Percentiles rank a stretch among this genome's conserved stretches.
These are phyloP conservation scores for Camptogramma bilineatum DNA, from an alignment of 2,888 invertebrate species.

Conservation along the genomic window DNA sequence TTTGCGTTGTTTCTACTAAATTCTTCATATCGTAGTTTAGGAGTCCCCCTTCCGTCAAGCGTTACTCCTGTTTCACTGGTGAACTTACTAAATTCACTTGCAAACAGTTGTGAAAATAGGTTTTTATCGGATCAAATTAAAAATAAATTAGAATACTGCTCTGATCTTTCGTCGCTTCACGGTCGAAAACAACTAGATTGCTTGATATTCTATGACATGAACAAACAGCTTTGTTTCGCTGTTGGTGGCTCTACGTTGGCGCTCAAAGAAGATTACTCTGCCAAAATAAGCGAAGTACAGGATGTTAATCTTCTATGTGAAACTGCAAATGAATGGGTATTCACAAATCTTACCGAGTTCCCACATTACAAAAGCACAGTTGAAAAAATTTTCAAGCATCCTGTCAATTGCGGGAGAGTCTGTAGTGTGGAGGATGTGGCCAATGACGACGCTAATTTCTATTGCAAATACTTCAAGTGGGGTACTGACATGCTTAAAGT, in stretches of 20 bases:
- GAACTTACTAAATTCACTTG: constrained; percentile 51
- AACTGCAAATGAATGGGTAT: constrained; percentile 61
- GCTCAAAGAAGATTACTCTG: constrained; percentile 52
- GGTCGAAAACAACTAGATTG: constrained; percentile 63
- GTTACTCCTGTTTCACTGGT: constrained; percentile 42
- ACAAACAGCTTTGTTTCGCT: constrained; percentile 64
- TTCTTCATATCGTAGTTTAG: constrained; percentile 63
- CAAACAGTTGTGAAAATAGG: constrained; percentile 59
- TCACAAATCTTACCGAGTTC: constrained; percentile 53
- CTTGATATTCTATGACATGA: constrained; percentile 75
- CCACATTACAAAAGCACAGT: constrained; percentile 52
- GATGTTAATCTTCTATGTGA: constrained; percentile 60
- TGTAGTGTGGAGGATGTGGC: constrained; percentile 60
- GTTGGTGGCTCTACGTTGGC: constrained; percentile 49
- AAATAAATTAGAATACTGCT: constrained; percentile 57
- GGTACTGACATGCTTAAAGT: constrained; percentile 58
- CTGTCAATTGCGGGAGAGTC: constrained; percentile 59
- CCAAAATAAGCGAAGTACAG: constrained; percentile 54
- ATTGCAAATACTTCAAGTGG: constrained; percentile 76
- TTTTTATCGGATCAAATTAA: constrained; percentile 61
- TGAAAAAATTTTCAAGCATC: constrained; percentile 53
- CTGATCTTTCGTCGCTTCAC: constrained; percentile 50
- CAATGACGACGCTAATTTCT: constrained; percentile 63
- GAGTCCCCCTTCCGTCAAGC: constrained; percentile 53
- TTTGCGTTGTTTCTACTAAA: constrained; percentile 64